These are phyloP conservation scores for Percina caprodes DNA, from an alignment of 2,113 vertebrate genomes.

Conservation along the genomic window DNA sequence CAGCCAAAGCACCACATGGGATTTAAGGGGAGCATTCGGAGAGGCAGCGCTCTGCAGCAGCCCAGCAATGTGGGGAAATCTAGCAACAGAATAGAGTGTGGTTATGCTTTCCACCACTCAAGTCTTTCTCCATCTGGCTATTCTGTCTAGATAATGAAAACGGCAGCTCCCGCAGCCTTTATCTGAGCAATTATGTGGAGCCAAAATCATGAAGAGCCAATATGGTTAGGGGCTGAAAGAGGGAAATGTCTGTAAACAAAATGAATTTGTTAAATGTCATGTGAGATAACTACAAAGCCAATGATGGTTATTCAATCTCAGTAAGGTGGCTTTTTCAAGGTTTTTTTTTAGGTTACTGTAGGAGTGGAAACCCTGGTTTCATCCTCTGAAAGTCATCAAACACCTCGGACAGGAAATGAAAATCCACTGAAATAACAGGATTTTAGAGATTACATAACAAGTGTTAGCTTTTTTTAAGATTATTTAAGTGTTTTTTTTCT, in stretches of 20 bases:
- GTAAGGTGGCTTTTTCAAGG: conserved; percentile 1
- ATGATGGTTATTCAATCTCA: conserved; percentile 26
- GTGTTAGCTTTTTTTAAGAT: background rate
- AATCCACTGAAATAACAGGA: conserved; percentile 61
- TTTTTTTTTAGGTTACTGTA: conserved; percentile 38
- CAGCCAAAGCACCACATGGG: conserved; percentile 51
- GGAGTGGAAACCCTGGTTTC: conserved; percentile 16
- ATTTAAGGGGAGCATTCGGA: conserved; percentile 48
- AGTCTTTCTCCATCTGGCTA: conserved; percentile 44
- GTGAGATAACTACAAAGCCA: conserved; percentile 9
- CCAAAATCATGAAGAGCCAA: conserved; percentile 19
- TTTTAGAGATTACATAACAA: conserved; percentile 50
- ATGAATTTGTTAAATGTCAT: conserved; percentile 35
- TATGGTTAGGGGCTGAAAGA: conserved; percentile 31
- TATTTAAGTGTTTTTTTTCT: conserved; percentile 4
- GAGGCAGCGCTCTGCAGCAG: conserved; percentile 52
- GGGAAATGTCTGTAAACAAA: conserved; percentile 37
- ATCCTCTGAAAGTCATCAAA: conserved; percentile 56
- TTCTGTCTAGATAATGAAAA: conserved; percentile 57
- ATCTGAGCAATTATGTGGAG: conserved; percentile 38
- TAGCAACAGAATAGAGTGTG: conserved; percentile 41
- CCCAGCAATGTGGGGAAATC: conserved; percentile 52
- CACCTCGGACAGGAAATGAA: conserved; percentile 62
- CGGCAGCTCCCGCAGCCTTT: conserved; percentile 38
- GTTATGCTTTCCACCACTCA: conserved; percentile 39